Percentiles rank a stretch among this genome's conserved stretches.
phyloP scores from a whole-genome alignment of 2,888 invertebrate genomes.

The Andrena hattorfiana region DNA sequence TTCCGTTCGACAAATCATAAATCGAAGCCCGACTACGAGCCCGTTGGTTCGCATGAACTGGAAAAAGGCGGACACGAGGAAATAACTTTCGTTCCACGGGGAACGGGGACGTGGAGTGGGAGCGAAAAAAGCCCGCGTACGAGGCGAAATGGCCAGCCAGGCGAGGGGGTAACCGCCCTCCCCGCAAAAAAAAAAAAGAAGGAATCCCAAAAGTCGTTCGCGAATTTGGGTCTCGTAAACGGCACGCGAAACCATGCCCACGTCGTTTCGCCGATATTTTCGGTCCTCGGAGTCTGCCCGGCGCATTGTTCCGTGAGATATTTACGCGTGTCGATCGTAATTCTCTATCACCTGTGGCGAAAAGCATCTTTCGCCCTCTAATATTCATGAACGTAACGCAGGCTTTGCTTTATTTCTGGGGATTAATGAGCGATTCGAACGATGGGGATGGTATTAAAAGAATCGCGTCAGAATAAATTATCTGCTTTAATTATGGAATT shows the following conservation, averaged over 20 bases:
- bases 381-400: background rate
- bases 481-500: no score
- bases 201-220: slow-evolving; percentile 12
- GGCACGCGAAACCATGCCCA: background rate
- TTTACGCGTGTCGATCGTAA: background rate
- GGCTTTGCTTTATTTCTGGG: no score
- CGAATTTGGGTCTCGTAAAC: slow-evolving; percentile 30
- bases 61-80: slow-evolving; percentile 45
- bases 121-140: background rate
- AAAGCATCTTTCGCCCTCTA: background rate
- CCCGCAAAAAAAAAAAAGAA: slow-evolving; percentile 3
- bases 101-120: background rate
- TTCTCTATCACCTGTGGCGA: background rate
- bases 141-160: slow-evolving; percentile 9
- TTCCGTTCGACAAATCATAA: slow-evolving; percentile 49
- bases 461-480: no score
- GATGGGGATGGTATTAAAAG: no score
- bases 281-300: background rate
- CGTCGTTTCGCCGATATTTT: slow-evolving; percentile 6
- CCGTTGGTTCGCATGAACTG: slow-evolving; percentile 10
- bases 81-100: slow-evolving; percentile 15
- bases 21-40: slow-evolving; percentile 39
- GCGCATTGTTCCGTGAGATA: background rate
- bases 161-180: background rate
- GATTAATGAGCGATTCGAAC: no score